Percentiles rank a stretch among this genome's conserved stretches.
Conservation (phyloP, 2,113 vertebrate species). For the Siniperca knerii region DNA sequence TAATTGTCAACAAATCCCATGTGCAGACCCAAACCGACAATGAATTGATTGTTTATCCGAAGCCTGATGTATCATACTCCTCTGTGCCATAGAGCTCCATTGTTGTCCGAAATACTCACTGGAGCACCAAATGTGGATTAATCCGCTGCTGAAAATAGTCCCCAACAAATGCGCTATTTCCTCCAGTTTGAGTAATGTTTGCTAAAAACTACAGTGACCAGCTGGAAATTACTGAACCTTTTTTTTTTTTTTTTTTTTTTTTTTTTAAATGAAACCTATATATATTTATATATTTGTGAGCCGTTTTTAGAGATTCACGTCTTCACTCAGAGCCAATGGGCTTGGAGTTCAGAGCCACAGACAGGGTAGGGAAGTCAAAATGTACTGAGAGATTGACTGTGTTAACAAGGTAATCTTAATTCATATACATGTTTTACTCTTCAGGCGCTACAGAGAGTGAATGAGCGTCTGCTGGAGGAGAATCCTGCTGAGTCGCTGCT, state of each 20-base stretch:
- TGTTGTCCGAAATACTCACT: background rate
- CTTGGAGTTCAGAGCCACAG: background rate
- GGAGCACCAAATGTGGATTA: background rate
- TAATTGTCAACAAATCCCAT: no score
- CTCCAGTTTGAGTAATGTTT: background rate
- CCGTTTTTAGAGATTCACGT: background rate
- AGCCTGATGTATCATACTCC: background rate
- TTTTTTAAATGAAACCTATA: no score
- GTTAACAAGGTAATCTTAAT: background rate
- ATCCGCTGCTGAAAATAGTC: background rate
- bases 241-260: no score
- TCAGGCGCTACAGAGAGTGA: conserved; percentile 84
- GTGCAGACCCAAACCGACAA: no score
- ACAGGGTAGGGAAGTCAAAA: no score
- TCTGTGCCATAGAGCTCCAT: background rate
- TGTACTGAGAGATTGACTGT: background rate
- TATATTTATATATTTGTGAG: background rate
- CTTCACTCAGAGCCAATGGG: background rate
- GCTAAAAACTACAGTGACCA: background rate
- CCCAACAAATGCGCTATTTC: background rate
- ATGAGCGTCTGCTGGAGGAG: conserved; percentile 79
- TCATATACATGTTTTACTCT: background rate
- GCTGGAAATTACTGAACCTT: background rate
- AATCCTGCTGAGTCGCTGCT: conserved; percentile 80
- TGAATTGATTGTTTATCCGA: background rate